phyloP scores from a whole-genome alignment of 37 sponge, comb jelly and placozoan species.

The Lycopodina hypogea region DNA sequence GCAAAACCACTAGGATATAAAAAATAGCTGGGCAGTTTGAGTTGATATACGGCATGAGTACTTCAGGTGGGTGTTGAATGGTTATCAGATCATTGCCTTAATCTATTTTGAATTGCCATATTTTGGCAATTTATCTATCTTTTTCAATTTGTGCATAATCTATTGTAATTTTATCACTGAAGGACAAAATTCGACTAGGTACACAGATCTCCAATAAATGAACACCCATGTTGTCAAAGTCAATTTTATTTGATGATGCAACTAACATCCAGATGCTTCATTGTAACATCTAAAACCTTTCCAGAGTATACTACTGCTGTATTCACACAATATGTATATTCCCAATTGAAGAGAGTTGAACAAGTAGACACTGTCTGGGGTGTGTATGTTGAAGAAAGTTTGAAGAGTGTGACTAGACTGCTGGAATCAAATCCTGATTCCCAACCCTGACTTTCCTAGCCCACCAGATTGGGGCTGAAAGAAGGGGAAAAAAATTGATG shows the following conservation, averaged over 20 bases:
- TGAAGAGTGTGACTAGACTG: constrained; percentile 21
- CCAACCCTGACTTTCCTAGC: not conserved
- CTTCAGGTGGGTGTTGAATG: no score
- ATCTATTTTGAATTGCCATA: no score
- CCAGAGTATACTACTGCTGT: constrained; percentile 15
- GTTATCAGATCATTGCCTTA: no score
- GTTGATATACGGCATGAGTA: no score
- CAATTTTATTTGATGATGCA: constrained; percentile 33
- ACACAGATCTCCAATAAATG: no score
- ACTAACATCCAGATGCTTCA: constrained; percentile 23
- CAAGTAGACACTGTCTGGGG: constrained; percentile 34
- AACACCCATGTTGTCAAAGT: constrained; percentile 17
- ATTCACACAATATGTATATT: constrained; percentile 13
- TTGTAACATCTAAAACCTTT: constrained; percentile 28
- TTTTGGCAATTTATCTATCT: no score
- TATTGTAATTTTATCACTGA: no score
- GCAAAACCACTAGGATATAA: no score
- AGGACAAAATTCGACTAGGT: no score
- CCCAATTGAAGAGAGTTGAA: constrained; percentile 3
- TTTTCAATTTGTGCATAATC: no score
- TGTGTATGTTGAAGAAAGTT: constrained; percentile 15
- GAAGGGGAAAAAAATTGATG: not conserved
- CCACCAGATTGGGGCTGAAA: not conserved
- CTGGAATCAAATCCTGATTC: no score
- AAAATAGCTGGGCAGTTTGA: no score